Base-by-base conservation (phyloP, 2,113 vertebrate species). In the Corydoras maculifer region DNA sequence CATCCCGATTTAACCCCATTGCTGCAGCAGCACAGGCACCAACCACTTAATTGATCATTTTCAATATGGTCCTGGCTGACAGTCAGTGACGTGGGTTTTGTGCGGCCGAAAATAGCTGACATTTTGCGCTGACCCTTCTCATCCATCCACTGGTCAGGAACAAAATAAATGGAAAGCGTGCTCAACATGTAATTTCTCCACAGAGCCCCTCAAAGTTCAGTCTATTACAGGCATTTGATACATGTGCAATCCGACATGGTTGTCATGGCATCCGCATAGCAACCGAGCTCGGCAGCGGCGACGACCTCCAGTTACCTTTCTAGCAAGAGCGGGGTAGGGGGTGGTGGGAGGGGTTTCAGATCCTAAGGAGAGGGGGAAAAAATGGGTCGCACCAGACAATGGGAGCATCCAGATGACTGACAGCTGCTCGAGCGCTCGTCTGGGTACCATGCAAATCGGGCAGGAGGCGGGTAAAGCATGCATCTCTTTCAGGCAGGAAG, bases 241-340 rank as follows among this genome's bases (percentile, higher is more conserved):
- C 58, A 75, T 54, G 76, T 72, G 69, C 68, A 71, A 70, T 78
- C 68, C 55, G n/a, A 53, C 29, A 32, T 58, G 61, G 77, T 81
- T 77, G 79, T 68, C 79, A 81, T 79, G 79, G 74, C 66, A 78
- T 75, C 77, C 74, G 11, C 75, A 79, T 79, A 79, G 80, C 80
- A 79, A 81, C 76, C 75, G 10, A 68, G 58, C 30, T 10, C 49
- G 4, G 35, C 35, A 63, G 64, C 15, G 31, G 50, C 65, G 64
- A 66, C 68, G 76, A 77, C 75, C 62, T 77, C 63, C 74, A 79
- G 74, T 78, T 78, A 72, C 73, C 71, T 79, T 75, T 80, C 73
- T 63, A 76, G 12, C 15, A 57, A 55, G 62, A 71, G 14, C 12
- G 7, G 70, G 13, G 53, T 35, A 65, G 49, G 18, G 35, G 73